Evolutionary conservation across 2,113 vertebrate species (phyloP), one percentile per base, ranked within the genome.

Genomic region (Brachypteracias leptosomus): DNA sequence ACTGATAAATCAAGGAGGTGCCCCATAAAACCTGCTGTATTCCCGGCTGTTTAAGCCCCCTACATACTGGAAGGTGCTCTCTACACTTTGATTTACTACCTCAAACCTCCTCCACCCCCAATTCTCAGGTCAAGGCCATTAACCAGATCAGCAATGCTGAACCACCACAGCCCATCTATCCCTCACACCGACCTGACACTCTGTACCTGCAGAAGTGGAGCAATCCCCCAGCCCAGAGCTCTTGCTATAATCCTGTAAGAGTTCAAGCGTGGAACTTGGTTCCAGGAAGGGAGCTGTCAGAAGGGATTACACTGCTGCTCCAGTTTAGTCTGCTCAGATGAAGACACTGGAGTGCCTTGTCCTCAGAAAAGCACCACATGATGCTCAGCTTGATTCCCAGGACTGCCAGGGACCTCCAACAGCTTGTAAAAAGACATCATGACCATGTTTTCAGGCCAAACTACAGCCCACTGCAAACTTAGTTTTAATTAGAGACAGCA

Each of bases 391-490:
- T 16, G 66, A 31, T 38, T 84, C 73, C 62, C 74, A 90, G 57
- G 46, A 42, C 20, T 71, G 68, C 67, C 47, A 71, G 33, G 44
- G 49, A 78, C 73, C 59, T 79, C 57, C 73, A 95, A 70, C 59
- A 84, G 40, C 65, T 75, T 82, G 25, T 58, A 57, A 26, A 61
- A 78, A 81, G 82, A 75, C 86, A 70, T 58, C 35, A 36, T 2
- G 3, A 46, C 52, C 40, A 14, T 21, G 46, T 59, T 93, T 90
- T 55, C 70, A 85, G 77, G 74, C 74, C 76, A 67, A 77, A 90
- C 63, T 63, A 84, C 47, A 93, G 49, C 52, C 78, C 79, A 42
- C 61, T 82, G 44, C 47, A 85, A 89, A 40, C 24, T 86, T 20
- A 17, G 67, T 47, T 88, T 79, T 75, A 67, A 87, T 71, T 79